Evolutionary conservation across 2,113 vertebrate species (phyloP).

Genomic region (Tetrax tetrax): DNA sequence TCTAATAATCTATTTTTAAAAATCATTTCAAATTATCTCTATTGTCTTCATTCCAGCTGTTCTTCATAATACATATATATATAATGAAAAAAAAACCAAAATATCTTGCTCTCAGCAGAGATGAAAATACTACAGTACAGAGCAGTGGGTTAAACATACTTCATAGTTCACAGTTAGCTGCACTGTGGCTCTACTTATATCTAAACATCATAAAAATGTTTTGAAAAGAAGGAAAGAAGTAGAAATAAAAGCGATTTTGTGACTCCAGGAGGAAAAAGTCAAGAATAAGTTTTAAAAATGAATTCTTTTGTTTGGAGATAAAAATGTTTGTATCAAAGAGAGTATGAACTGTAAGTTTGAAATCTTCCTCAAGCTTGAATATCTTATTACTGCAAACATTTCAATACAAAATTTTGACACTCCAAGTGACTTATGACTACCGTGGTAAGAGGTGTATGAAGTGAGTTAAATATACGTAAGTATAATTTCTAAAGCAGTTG

Average conservation of each 20-base stretch:
- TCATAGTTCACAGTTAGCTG: not conserved
- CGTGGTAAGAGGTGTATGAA: not conserved
- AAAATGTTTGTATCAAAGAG: not conserved
- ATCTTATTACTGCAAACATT: not conserved
- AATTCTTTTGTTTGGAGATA: not conserved
- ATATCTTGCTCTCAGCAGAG: not conserved
- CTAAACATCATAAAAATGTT: not conserved
- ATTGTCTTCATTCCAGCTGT: not conserved
- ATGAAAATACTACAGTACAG: not conserved
- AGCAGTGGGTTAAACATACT: not conserved
- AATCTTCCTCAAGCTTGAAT: not conserved
- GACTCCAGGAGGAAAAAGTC: not conserved
- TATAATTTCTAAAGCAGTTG: not conserved
- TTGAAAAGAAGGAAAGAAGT: not conserved
- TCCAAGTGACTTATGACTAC: not conserved
- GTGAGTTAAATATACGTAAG: not conserved
- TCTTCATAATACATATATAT: not conserved
- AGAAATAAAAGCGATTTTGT: not conserved
- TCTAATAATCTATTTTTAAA: not conserved
- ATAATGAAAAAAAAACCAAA: not conserved
- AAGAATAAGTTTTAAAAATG: not conserved
- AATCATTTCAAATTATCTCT: not conserved
- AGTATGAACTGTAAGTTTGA: not conserved
- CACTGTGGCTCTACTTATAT: not conserved
- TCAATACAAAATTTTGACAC: not conserved